Evolutionary conservation across 2,888 invertebrate species (phyloP).

Genomic region (Andrena dorsata): DNA sequence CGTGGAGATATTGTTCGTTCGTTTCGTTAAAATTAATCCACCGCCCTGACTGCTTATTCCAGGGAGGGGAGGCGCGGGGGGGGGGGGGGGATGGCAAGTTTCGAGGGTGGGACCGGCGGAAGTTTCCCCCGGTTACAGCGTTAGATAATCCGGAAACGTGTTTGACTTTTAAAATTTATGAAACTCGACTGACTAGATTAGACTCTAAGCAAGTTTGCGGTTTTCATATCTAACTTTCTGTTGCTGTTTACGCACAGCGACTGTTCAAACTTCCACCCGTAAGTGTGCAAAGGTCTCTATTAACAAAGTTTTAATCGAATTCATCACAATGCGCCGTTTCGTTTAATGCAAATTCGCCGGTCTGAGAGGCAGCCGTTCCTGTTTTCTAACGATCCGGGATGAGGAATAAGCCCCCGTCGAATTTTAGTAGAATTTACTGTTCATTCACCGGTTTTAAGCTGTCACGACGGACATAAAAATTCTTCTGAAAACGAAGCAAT

Average conservation of each 20-base stretch:
- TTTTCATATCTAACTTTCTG: constrained; percentile 63
- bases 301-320: constrained; percentile 66
- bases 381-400: constrained; percentile 24
- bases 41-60: constrained; percentile 27
- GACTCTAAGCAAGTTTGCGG: constrained; percentile 62
- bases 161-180: constrained; percentile 64
- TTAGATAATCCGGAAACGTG: constrained; percentile 61
- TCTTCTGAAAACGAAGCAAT: too few relatives aligned
- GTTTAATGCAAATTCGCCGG: constrained; percentile 56
- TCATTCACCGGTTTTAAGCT: too few relatives aligned
- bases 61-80: too few relatives aligned
- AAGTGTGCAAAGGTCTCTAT: constrained; percentile 62
- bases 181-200: constrained; percentile 62
- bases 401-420: constrained; percentile 16
- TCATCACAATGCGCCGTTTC: constrained; percentile 60
- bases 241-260: constrained; percentile 60
- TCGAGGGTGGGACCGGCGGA: constrained; percentile 28
- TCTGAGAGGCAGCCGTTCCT: constrained; percentile 17
- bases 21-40: constrained; percentile 48
- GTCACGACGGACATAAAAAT: too few relatives aligned
- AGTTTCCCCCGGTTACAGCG: constrained; percentile 36
- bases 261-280: constrained; percentile 57
- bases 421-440: neutral
- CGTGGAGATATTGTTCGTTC: constrained; percentile 38
- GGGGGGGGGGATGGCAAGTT: neutral